phyloP scores from a whole-genome alignment of 35 echinoderm and acorn worm species.

The Holothuria glaberrima region DNA sequence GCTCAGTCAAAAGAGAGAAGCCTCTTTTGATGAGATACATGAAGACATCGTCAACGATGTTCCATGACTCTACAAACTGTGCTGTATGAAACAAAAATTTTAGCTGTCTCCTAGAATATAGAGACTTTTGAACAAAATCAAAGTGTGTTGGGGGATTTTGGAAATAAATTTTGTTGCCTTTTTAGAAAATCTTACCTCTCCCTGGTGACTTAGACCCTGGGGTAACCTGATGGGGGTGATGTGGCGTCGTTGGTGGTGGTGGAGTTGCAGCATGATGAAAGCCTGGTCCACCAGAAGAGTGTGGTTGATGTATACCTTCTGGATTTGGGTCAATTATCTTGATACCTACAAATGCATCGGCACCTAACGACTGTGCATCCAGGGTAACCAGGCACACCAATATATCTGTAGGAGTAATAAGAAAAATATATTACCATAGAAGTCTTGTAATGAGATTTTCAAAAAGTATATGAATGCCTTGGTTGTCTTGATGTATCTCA shows the following conservation, averaged over 20 bases:
- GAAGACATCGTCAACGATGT: too few species aligned
- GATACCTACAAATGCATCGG: slow-evolving; percentile 92
- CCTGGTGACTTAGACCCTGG: slow-evolving; percentile 48
- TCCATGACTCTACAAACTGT: too few species aligned
- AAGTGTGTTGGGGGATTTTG: too few species aligned
- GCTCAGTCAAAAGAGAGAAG: too few species aligned
- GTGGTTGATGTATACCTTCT: slow-evolving; percentile 70
- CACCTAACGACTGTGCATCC: slow-evolving; percentile 92
- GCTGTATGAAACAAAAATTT: too few species aligned
- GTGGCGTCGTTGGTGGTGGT: slow-evolving; percentile 10
- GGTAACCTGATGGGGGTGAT: slow-evolving; percentile 22
- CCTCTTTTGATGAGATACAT: too few species aligned
- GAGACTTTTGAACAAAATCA: too few species aligned
- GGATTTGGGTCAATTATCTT: slow-evolving; percentile 96
- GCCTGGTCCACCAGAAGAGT: background rate
- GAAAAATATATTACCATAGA: too few species aligned
- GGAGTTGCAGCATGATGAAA: slow-evolving; percentile 17
- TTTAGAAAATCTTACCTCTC: slow-evolving; percentile 33
- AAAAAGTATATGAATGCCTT: too few species aligned
- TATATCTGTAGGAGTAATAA: slow-evolving; percentile 61
- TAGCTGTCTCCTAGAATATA: too few species aligned
- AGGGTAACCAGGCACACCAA: slow-evolving; percentile 91
- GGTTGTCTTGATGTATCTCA: too few species aligned
- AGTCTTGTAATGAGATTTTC: too few species aligned
- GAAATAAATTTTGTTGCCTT: background rate